Base-by-base conservation (phyloP, 2,797 vertebrate species). In the Pantherophis vulpinus region DNA sequence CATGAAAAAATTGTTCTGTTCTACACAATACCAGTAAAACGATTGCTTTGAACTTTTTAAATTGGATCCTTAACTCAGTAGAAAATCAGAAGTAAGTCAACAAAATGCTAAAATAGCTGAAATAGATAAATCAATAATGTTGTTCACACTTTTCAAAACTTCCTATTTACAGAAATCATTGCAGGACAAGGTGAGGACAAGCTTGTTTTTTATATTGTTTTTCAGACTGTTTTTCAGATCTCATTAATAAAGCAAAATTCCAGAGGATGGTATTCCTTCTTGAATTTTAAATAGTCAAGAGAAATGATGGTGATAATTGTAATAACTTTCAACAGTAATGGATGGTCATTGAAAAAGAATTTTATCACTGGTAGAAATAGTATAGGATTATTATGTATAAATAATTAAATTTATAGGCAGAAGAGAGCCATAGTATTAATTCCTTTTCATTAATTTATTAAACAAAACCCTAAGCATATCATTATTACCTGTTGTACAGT, bases 401-500 rank as follows among this genome's bases (percentile, higher is more conserved):
- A 96, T 97, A 97, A 96, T 96, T 97, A 96, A 97, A 96, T 95
- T 90, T 95, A 96, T 96, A 96, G 96, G 79, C 92, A 96, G 90
- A 95, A 95, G 90, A 95, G 93, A 94, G 93, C 93, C 95, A 95
- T 94, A 91, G 94, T 89, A 86, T 96, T 89, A 94, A 92, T 95
- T 96, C 87, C 32, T 96, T 95, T 91, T 95, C 95, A 96, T 96
- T 94, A 96, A 97, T 96, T 96, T 96, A 97, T 96, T 93, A 97
- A 96, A 96, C 93, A 94, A 94, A 95, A 87, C 91, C 93, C 95
- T 95, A 92, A 0, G 0, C 23, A 92, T 90, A 93, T 94, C 96
- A 95, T 95, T 96, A 93, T 94, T 5, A 0, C 96, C 93, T 96
- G 93, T 93, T 95, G 96, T 95, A 94, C 96, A 97, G 96, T 97